Base-by-base conservation (phyloP, 1,140 invertebrate species). In the Lucilia sericata region DNA sequence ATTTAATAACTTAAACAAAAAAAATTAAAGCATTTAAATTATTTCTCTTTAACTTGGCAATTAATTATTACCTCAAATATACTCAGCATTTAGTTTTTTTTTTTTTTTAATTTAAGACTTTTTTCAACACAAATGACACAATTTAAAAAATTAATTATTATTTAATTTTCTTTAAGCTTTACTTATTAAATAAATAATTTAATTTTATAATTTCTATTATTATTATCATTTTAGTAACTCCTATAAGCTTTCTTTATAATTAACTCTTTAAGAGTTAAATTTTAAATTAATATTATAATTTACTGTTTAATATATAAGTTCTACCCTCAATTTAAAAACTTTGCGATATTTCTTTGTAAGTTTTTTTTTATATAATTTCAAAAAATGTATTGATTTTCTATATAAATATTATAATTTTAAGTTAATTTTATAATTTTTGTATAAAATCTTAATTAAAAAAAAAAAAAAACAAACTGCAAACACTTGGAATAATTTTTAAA, bases 21-120 rank as follows among this genome's bases (percentile, higher is more conserved):
- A n/a, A n/a, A n/a, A n/a, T n/a, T n/a, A n/a, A n/a, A n/a, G n/a
- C n/a, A n/a, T n/a, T n/a, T n/a, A n/a, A n/a, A n/a, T n/a, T n/a
- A n/a, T n/a, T n/a, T n/a, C n/a, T 47, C 42, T 42, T 55, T 13
- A 49, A 80, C 76, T 49, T 49, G 36, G n/a, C 13, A 47, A 80
- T n/a, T n/a, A 12, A 70, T 21, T 21, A 70, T 49, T 80, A 80
- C 76, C 76, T 80, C 76, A 80, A 51, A 21, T 49, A 80, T 80
- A 80, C 76, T 80, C 76, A 80, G 76, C 76, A 49, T 80, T 80
- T 25, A 80, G 25, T 80, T 51, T 80, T 51, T 47, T n/a, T 42
- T 76, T 42, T 47, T 76, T 42, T 55, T 55, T n/a, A n/a, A n/a
- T n/a, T 42, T 19, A 21, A 21, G 42, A 49, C n/a, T 70, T 21